A percentile compares a stretch with the other conserved stretches of the same genome.
These are phyloP conservation scores for Gymnocheta viridis DNA, from an alignment of 2,888 invertebrate species.

Conservation along the genomic window DNA sequence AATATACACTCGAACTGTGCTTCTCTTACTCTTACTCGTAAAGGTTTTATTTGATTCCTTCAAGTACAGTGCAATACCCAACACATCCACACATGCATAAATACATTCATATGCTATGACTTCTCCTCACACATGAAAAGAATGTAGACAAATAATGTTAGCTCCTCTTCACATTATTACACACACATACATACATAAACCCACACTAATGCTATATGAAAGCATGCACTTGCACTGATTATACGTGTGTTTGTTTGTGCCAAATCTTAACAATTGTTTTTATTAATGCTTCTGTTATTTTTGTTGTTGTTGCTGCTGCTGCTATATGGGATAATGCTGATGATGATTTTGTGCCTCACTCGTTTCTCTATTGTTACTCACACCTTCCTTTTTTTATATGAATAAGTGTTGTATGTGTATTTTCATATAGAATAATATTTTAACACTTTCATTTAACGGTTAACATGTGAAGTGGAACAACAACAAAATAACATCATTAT, in stretches of 20 bases:
- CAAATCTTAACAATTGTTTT: slow-evolving; percentile 51
- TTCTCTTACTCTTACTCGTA: slow-evolving; percentile 4
- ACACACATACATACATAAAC: not conserved
- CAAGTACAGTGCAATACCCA: not conserved
- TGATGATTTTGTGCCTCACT: slow-evolving; percentile 30
- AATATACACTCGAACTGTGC: slow-evolving; percentile 37
- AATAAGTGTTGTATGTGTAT: not conserved
- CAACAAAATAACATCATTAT: slow-evolving; percentile 19
- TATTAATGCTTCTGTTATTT: slow-evolving; percentile 19
- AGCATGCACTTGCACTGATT: slow-evolving; percentile 20
- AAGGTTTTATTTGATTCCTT: not conserved
- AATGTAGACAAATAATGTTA: not conserved
- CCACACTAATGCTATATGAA: not conserved
- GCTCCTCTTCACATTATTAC: not conserved
- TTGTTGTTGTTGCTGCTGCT: not conserved
- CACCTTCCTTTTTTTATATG: not conserved
- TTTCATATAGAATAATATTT: not conserved
- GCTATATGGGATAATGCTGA: slow-evolving; percentile 31
- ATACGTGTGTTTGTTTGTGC: slow-evolving; percentile 15
- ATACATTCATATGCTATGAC: not conserved
- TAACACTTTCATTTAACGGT: slow-evolving; percentile 49
- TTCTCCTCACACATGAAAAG: not conserved
- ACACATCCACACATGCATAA: not conserved
- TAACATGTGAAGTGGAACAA: slow-evolving; percentile 46
- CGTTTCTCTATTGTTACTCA: not conserved